Conservation (phyloP, 2,888 invertebrate genomes). For the Tanypteryx hageni region DNA sequence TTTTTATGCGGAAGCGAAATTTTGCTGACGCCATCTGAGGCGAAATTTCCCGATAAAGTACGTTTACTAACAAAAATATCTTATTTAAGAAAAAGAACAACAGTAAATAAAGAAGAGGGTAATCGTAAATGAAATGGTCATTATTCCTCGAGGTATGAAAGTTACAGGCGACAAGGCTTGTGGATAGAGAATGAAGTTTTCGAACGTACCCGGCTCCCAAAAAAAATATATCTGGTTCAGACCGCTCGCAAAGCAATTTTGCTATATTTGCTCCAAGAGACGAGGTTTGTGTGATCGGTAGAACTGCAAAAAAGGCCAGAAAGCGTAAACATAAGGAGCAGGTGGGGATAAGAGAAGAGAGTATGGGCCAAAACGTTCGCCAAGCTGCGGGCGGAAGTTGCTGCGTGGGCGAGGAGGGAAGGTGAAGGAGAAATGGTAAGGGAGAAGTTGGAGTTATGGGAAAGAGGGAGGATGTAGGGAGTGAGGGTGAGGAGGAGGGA, state of each 20-base stretch:
- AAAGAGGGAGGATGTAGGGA: background rate
- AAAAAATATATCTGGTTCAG: background rate
- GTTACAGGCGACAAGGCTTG: background rate
- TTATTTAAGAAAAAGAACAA: too few species aligned
- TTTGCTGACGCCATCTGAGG: too few species aligned
- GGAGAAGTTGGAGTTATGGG: too few species aligned
- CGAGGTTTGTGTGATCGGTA: background rate
- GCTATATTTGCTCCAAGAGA: background rate
- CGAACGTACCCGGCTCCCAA: background rate
- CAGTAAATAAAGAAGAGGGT: too few species aligned
- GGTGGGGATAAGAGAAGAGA: background rate
- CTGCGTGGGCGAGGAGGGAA: background rate
- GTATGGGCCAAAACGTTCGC: background rate
- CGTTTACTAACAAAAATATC: too few species aligned
- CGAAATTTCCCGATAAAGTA: too few species aligned
- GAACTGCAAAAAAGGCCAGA: slow-evolving; percentile 25
- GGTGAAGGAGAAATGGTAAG: background rate
- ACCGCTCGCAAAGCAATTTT: background rate
- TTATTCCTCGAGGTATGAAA: background rate
- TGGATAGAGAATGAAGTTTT: background rate
- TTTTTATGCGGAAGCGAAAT: too few species aligned
- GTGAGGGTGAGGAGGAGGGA: background rate
- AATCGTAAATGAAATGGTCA: background rate
- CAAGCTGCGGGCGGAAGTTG: background rate
- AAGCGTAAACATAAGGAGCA: slow-evolving; percentile 56